phyloP scores from a whole-genome alignment of 2,113 vertebrate species.

The Apeltes quadracus region DNA sequence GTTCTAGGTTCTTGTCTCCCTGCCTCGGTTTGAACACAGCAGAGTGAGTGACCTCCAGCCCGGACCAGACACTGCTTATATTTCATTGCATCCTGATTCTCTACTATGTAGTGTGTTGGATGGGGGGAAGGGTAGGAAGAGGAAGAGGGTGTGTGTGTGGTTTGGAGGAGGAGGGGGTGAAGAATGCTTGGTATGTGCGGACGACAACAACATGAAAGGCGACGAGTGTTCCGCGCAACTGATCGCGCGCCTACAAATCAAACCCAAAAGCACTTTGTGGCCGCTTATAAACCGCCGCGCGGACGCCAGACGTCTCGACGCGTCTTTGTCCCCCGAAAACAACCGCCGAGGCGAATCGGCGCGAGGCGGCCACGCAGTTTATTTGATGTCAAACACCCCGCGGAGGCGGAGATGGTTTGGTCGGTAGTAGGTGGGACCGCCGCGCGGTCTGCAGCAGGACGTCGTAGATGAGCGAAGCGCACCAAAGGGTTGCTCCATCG shows the following conservation, averaged over 20 bases:
- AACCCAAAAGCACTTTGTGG: background rate
- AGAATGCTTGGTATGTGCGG: conserved; percentile 85
- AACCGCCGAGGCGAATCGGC: background rate
- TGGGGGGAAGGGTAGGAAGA: conserved; percentile 77
- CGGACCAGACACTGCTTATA: conserved; percentile 65
- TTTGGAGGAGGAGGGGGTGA: conserved; percentile 78
- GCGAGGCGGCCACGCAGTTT: conserved; percentile 5
- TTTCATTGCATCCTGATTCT: conserved; percentile 77
- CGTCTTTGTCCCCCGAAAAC: background rate
- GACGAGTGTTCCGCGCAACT: conserved; percentile 20
- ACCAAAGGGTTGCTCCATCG: conserved; percentile 75
- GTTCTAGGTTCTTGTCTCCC: background rate
- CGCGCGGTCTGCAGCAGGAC: conserved; percentile 84
- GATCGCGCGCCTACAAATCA: conserved; percentile 8
- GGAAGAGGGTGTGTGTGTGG: conserved; percentile 71
- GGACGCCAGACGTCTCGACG: background rate
- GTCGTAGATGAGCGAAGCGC: conserved; percentile 85
- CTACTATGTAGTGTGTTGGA: conserved; percentile 72
- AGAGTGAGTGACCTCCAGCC: conserved; percentile 67
- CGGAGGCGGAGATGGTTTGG: conserved; percentile 78
- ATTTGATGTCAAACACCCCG: conserved; percentile 47
- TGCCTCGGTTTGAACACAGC: conserved; percentile 35
- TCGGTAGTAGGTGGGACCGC: conserved; percentile 87
- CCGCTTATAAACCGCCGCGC: background rate
- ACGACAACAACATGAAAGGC: conserved; percentile 65